Evolutionary conservation across 2,888 invertebrate species (phyloP).

Genomic region (Dromius quadrimaculatus): DNA sequence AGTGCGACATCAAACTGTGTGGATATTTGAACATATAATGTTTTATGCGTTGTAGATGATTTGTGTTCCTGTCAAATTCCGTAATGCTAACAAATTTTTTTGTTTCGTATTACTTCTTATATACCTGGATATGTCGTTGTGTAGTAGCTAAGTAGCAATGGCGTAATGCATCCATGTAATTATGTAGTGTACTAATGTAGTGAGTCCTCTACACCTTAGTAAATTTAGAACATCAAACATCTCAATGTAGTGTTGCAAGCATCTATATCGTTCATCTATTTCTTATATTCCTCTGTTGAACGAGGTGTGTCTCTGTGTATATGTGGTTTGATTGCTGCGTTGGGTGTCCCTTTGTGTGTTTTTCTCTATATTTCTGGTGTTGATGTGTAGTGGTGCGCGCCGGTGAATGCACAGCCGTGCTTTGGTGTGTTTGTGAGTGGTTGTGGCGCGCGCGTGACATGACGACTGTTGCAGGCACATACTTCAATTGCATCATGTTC

Average conservation of each 20-base stretch:
- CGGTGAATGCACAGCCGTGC: constrained; percentile 31
- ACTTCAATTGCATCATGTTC: constrained; percentile 99
- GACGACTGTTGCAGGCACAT: constrained; percentile 80
- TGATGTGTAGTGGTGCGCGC: constrained; percentile 29
- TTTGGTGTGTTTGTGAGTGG: constrained; percentile 29
- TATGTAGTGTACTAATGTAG: constrained; percentile 27
- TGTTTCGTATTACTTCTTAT: constrained; percentile 23
- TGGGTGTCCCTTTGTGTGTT: constrained; percentile 8
- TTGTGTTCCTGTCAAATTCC: constrained; percentile 45
- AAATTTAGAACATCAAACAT: constrained; percentile 1
- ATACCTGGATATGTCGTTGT: constrained; percentile 41
- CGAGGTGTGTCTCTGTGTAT: constrained; percentile 18
- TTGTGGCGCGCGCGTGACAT: constrained; percentile 30
- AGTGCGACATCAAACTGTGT: constrained; percentile 51
- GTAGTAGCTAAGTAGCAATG: constrained; percentile 4
- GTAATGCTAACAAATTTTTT: constrained; percentile 47
- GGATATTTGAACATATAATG: constrained; percentile 47
- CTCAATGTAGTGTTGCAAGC: constrained; percentile 10
- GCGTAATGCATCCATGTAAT: constrained; percentile 8
- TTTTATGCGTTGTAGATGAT: constrained; percentile 49
- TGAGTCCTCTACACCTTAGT: constrained; percentile 6
- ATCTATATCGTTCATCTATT: constrained; percentile 18
- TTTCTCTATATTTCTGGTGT: constrained; percentile 4
- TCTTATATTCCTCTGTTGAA: constrained; percentile 20
- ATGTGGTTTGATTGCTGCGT: constrained; percentile 15